Evolutionary conservation across 2,888 invertebrate species (phyloP), one percentile per base, ranked within the genome.

Genomic region (Drosophila villosipedis): DNA sequence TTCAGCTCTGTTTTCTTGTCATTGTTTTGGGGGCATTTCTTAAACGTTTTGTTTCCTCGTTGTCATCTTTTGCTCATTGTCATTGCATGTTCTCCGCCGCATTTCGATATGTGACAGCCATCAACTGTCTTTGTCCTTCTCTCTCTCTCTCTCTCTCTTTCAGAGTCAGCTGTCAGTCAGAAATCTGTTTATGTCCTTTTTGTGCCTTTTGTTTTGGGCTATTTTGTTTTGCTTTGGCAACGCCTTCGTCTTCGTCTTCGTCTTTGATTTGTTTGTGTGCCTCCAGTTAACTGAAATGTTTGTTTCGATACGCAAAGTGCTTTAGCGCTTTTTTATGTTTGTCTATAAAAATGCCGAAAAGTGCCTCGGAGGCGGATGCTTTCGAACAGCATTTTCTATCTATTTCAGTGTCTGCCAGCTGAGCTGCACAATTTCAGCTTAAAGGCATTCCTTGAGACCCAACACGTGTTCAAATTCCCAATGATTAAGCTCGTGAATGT

Each of bases 221-320:
- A 78, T 74, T 75, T 89, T 86, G 66, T 78, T 87, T 85, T 80
- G 78, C 71, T 88, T 83, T 73, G 69, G 53, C 22, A 59, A 57
- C 57, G 55, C 62, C 53, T 61, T 59, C 55, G 30, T n/a, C 7
- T 25, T 37, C 19, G 16, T 5, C n/a, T 25, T 31, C 6, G 1
- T 22, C 22, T 58, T n/a, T 58, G 58, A 39, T 57, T 57, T 43
- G 22, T 41, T 28, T 55, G 39, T 28, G 28, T 37, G 39, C 25
- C 54, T 52, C 25, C 50, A 43, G 62, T 80, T 68, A 81, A 81
- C 81, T 60, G 58, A 58, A 83, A 78, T 83, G 71, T 54, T 64
- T 67, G 39, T 64, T 47, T 47, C 83, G 80, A 90, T 82, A 85
- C 71, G 68, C 77, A 80, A 82, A 88, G 80, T 68, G 84, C 58